A percentile compares a stretch with the other conserved stretches of the same genome.
Conservation (phyloP, 2,113 vertebrate species). For the Xiphophorus couchianus region DNA sequence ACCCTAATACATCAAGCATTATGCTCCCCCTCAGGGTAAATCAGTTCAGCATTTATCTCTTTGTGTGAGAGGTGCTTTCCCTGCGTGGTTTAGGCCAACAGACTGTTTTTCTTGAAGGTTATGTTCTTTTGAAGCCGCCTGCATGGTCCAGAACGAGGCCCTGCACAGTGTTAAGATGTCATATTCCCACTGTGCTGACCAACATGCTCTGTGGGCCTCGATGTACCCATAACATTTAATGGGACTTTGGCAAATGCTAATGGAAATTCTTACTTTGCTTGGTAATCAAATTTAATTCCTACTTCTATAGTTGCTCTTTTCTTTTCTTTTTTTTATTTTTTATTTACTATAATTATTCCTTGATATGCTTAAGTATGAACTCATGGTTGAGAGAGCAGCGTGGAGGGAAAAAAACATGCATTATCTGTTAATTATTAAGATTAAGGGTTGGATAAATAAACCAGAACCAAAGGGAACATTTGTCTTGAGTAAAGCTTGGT, state of each 20-base stretch:
- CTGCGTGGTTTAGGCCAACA: slow-evolving; percentile 48
- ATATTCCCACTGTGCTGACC: slow-evolving; percentile 82
- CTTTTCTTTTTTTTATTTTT: slow-evolving; percentile 47
- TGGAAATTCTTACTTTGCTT: slow-evolving; percentile 83
- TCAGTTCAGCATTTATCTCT: slow-evolving; percentile 52
- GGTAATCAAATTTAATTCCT: slow-evolving; percentile 71
- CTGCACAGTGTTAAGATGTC: slow-evolving; percentile 84
- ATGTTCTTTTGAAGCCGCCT: slow-evolving; percentile 80
- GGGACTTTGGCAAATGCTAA: slow-evolving; percentile 79
- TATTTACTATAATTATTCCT: slow-evolving; percentile 66
- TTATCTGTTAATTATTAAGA: slow-evolving; percentile 78
- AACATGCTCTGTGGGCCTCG: slow-evolving; percentile 73
- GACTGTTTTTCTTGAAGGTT: slow-evolving; percentile 65
- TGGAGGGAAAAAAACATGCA: slow-evolving; percentile 38
- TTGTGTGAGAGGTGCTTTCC: slow-evolving; percentile 44
- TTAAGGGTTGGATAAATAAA: slow-evolving; percentile 68
- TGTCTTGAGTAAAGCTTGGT: slow-evolving; percentile 66
- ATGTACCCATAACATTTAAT: slow-evolving; percentile 86
- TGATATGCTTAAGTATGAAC: slow-evolving; percentile 56
- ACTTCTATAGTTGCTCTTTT: slow-evolving; percentile 53
- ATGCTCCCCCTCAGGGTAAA: slow-evolving; percentile 26
- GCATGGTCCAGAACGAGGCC: slow-evolving; percentile 76
- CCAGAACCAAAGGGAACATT: slow-evolving; percentile 73
- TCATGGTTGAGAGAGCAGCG: slow-evolving; percentile 36
- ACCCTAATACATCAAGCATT: slow-evolving; percentile 31